Evolutionary conservation across 2,888 invertebrate species (phyloP).

Genomic region (Machimus rusticus): DNA sequence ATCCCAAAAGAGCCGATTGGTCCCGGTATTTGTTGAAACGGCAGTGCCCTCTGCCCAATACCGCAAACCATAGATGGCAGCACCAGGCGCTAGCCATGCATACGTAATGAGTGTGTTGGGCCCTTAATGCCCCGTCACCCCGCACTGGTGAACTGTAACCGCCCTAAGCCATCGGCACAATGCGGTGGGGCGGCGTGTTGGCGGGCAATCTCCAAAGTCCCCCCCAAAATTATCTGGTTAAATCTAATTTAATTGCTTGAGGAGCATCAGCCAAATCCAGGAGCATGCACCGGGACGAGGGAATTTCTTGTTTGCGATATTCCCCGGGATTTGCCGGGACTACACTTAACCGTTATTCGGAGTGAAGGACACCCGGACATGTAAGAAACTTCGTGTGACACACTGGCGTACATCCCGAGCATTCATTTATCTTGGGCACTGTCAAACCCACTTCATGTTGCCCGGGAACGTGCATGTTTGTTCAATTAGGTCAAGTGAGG

Average conservation of each 20-base stretch:
- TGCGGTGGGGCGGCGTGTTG: background rate
- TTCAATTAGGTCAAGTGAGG: slow-evolving; percentile 46
- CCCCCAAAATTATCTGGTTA: slow-evolving; percentile 27
- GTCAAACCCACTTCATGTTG: slow-evolving; percentile 48
- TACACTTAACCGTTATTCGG: slow-evolving; percentile 31
- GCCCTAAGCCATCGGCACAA: slow-evolving; percentile 11
- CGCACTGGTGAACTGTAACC: background rate
- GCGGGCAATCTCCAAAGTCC: background rate
- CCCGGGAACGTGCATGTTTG: slow-evolving; percentile 47
- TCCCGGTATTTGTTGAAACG: background rate
- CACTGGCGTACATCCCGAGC: slow-evolving; percentile 44
- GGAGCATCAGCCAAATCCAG: slow-evolving; percentile 5
- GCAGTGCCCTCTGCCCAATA: background rate
- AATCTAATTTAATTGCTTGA: slow-evolving; percentile 34
- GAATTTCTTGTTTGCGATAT: slow-evolving; percentile 31
- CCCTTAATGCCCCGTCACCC: background rate
- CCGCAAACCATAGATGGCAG: background rate
- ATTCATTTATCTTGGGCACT: slow-evolving; percentile 48
- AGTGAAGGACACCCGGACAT: slow-evolving; percentile 31
- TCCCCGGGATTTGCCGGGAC: slow-evolving; percentile 20
- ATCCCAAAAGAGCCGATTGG: background rate
- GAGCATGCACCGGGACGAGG: slow-evolving; percentile 18
- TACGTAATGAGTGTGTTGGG: background rate
- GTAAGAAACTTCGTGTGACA: slow-evolving; percentile 46
- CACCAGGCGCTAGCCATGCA: background rate